phyloP scores from a whole-genome alignment of 2,888 invertebrate species.

The Acronicta leporina region DNA sequence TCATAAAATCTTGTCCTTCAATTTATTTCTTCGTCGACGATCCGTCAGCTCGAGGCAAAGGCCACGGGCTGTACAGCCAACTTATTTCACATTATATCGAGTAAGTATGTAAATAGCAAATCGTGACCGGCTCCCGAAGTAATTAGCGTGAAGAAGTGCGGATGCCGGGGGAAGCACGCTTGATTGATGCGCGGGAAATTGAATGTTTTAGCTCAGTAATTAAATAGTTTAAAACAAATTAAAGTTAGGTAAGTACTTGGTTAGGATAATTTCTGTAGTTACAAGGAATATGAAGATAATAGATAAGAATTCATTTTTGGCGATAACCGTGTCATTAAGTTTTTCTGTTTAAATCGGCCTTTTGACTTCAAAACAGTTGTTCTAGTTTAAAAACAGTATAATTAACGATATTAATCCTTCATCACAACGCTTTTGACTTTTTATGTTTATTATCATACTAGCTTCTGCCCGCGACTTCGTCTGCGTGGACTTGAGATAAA shows the following conservation, averaged over 20 bases:
- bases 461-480: too few relatives aligned
- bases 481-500: too few relatives aligned
- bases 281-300: too few relatives aligned
- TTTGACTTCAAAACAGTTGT: too few relatives aligned
- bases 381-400: too few relatives aligned
- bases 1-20: slow-evolving; percentile 1
- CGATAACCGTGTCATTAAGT: too few relatives aligned
- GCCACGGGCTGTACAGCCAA: slow-evolving; percentile 31
- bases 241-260: not conserved
- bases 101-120: slow-evolving; percentile 63
- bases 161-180: slow-evolving; percentile 38
- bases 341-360: too few relatives aligned
- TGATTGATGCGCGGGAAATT: slow-evolving; percentile 54
- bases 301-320: too few relatives aligned
- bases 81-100: slow-evolving; percentile 30
- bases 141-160: slow-evolving; percentile 53
- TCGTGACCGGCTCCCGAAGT: slow-evolving; percentile 57
- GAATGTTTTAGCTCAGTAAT: slow-evolving; percentile 49
- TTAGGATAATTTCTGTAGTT: too few relatives aligned
- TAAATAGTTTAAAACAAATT: slow-evolving; percentile 33
- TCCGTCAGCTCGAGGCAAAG: slow-evolving; percentile 35
- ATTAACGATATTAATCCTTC: too few relatives aligned
- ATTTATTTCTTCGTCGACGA: slow-evolving; percentile 4
- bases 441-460: too few relatives aligned
- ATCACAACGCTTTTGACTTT: too few relatives aligned